A percentile compares a stretch with the other conserved stretches of the same genome.
phyloP scores from a whole-genome alignment of 2,113 vertebrate genomes.

The Zosterops japonicus region DNA sequence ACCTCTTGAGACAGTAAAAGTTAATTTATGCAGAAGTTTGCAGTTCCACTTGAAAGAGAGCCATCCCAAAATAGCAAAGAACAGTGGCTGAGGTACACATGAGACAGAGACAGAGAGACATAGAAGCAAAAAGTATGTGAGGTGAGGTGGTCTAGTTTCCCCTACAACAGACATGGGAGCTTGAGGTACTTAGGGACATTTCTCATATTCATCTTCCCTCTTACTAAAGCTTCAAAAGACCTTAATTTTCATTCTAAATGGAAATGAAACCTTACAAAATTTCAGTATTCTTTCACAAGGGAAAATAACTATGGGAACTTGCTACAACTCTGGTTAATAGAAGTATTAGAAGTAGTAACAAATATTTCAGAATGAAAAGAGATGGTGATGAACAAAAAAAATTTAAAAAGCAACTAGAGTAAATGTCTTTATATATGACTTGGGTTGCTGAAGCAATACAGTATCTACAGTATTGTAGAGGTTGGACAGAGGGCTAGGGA shows the following conservation, averaged over 20 bases:
- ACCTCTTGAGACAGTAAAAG: neutral
- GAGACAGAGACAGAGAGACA: neutral
- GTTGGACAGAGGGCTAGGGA: neutral
- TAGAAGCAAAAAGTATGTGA: neutral
- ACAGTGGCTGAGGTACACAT: neutral
- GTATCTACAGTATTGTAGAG: neutral
- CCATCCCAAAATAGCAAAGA: neutral
- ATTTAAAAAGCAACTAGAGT: neutral
- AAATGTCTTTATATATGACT: neutral
- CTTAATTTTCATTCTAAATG: neutral
- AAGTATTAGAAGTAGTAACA: neutral
- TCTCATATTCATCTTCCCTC: neutral
- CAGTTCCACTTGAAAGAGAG: neutral
- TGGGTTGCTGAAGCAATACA: neutral
- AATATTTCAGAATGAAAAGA: neutral
- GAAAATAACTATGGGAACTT: neutral
- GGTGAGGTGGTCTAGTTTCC: neutral
- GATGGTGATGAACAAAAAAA: neutral
- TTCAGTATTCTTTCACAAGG: neutral
- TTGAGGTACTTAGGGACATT: neutral
- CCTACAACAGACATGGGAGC: neutral
- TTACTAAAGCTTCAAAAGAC: neutral
- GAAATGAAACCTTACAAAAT: neutral
- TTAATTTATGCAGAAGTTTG: neutral
- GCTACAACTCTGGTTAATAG: neutral